Evolutionary conservation across 2,113 vertebrate genomes (phyloP), one percentile per base, ranked within the genome.

Genomic region (Herpailurus yagouaroundi): DNA sequence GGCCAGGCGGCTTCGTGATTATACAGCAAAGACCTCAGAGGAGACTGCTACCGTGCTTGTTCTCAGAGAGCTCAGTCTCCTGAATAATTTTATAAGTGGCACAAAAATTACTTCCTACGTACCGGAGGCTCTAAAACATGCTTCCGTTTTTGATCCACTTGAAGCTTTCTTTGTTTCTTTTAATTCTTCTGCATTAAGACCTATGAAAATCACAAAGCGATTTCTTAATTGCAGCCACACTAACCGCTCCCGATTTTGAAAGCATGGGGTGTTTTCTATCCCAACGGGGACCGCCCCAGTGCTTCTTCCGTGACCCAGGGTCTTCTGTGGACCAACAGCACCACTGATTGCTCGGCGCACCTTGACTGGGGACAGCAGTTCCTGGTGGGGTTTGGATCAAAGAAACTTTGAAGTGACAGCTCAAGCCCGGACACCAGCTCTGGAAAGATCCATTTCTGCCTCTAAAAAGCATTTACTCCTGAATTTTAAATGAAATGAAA

Each of bases 401-500:
- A 95, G 91, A 73, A 93, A 85, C 97, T 95, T 98, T 83, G 96
- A 98, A 87, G 89, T 55, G 82, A 84, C 92, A 88, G 84, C 82
- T 94, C 63, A 31, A 94, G 96, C 55, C 87, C 94, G 96, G 96
- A 94, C 64, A n/a, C 88, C 29, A 97, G 96, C 41, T 60, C 89
- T 84, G 57, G 88, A 91, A 96, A 96, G 83, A 93, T 41, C 19
- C 10, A 25, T 97, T 97, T 97, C 91, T 94, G 82, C 94, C 87
- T 97, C 97, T 90, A 69, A 97, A 98, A 98, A 97, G 63, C 5
- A 10, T 95, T 92, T 33, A 76, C 97, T 97, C 94, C 94, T 97
- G 96, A 97, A 89, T 95, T 93, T 88, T 94, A 97, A 97, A 86
- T 76, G 41, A 68, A 13, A 45, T 95, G 45, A 45, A 45, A 45